Evolutionary conservation across 2,888 invertebrate genomes (phyloP).

Genomic region (Helobdella robusta): DNA sequence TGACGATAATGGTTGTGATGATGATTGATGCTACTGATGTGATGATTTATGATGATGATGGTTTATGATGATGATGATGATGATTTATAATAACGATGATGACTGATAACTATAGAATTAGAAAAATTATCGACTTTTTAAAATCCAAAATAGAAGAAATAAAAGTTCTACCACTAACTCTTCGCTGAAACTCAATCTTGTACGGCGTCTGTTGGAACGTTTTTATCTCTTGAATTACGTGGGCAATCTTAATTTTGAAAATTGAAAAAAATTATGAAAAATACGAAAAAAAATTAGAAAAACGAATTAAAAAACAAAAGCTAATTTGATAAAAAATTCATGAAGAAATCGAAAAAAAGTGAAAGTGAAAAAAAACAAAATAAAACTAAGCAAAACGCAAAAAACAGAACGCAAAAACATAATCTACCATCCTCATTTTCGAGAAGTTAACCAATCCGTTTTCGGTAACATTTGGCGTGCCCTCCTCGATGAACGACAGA

Average conservation of each 20-base stretch:
- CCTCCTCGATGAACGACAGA: slow-evolving; percentile 83
- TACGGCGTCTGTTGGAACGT: slow-evolving; percentile 84
- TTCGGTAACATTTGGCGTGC: slow-evolving; percentile 78
- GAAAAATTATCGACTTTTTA: too few relatives aligned
- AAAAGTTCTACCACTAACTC: slow-evolving; percentile 48
- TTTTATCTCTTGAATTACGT: slow-evolving; percentile 79
- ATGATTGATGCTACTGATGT: too few relatives aligned
- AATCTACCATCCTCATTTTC: slow-evolving; percentile 80
- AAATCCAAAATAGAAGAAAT: too few relatives aligned
- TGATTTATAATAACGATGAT: too few relatives aligned
- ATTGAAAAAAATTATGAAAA: slow-evolving; percentile 1
- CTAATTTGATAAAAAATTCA: not conserved
- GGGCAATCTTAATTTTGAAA: slow-evolving; percentile 78
- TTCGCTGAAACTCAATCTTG: slow-evolving; percentile 73
- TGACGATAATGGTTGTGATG: too few relatives aligned
- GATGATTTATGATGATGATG: too few relatives aligned
- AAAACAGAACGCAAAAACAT: not conserved
- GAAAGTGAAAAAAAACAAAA: slow-evolving; percentile 1
- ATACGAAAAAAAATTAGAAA: slow-evolving; percentile 9
- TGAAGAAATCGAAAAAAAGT: slow-evolving; percentile 5
- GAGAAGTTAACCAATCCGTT: slow-evolving; percentile 81
- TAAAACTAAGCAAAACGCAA: slow-evolving; percentile 9
- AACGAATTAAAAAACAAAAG: not conserved
- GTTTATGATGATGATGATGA: too few relatives aligned
- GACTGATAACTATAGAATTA: too few relatives aligned